These are phyloP conservation scores for Chamaea fasciata DNA, from an alignment of 2,113 vertebrate genomes.

Conservation along the genomic window DNA sequence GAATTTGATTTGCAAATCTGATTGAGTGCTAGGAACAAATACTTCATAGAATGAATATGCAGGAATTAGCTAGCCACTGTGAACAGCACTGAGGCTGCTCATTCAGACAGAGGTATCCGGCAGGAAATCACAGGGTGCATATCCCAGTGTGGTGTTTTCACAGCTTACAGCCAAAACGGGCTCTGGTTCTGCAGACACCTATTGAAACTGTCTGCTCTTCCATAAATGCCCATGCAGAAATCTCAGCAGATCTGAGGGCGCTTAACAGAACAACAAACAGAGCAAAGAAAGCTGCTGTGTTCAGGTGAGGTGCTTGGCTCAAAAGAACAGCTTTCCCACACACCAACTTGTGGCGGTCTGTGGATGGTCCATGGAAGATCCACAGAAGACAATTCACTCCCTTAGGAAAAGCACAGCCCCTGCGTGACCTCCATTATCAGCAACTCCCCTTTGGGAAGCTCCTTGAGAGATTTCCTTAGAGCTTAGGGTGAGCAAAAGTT, in stretches of 20 bases:
- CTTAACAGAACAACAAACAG: background rate
- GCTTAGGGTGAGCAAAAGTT: too few species aligned
- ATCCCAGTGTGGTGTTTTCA: background rate
- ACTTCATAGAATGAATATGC: background rate
- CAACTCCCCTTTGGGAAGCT: too few species aligned
- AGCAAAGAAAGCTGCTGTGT: background rate
- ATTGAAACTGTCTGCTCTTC: background rate
- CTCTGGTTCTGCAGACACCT: background rate
- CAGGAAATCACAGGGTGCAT: background rate
- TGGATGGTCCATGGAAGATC: too few species aligned
- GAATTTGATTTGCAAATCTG: conserved; percentile 43
- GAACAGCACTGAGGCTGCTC: background rate
- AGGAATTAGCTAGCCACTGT: background rate
- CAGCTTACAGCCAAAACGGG: background rate
- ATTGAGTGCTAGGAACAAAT: background rate
- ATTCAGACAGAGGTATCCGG: background rate
- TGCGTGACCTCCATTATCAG: too few species aligned
- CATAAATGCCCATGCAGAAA: background rate
- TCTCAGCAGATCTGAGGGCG: background rate
- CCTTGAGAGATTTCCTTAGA: too few species aligned
- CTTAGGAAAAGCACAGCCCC: too few species aligned
- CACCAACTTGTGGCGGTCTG: too few species aligned
- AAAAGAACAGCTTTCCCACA: background rate
- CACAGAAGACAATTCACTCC: too few species aligned
- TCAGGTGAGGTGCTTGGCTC: background rate